Percentiles rank a stretch among this genome's conserved stretches.
phyloP scores from a whole-genome alignment of 2,888 invertebrate genomes.

The Caradrina kadenii region DNA sequence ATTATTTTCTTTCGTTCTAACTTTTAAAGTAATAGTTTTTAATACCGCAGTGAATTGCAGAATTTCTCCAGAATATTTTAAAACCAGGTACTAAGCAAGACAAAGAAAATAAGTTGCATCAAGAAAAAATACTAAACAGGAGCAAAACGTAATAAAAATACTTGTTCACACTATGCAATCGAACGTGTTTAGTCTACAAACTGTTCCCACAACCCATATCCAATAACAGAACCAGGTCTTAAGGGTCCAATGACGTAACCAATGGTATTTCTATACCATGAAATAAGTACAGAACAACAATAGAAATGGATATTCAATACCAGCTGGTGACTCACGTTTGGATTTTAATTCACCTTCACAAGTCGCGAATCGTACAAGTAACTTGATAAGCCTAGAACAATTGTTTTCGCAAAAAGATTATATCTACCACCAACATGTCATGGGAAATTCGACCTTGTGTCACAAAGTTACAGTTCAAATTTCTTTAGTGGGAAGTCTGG shows the following conservation, averaged over 20 bases:
- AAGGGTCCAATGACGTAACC: slow-evolving; percentile 40
- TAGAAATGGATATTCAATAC: slow-evolving; percentile 74
- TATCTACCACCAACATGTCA: slow-evolving; percentile 18
- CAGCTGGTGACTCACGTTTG: slow-evolving; percentile 76
- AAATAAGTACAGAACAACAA: slow-evolving; percentile 66
- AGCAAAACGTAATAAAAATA: slow-evolving; percentile 19
- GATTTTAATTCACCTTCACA: slow-evolving; percentile 75
- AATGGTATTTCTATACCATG: slow-evolving; percentile 49
- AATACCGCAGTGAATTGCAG: neutral
- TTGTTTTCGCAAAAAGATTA: slow-evolving; percentile 30
- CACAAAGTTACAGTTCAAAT: slow-evolving; percentile 20
- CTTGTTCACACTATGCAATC: slow-evolving; percentile 30
- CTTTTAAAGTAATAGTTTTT: too few species aligned
- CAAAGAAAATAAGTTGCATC: neutral
- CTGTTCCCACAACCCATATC: slow-evolving; percentile 46
- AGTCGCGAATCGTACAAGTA: slow-evolving; percentile 80
- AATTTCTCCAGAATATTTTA: neutral
- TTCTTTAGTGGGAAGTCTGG: slow-evolving; percentile 21
- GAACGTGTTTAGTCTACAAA: slow-evolving; percentile 3
- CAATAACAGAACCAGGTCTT: slow-evolving; percentile 52
- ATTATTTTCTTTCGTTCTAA: too few species aligned
- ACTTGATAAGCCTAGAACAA: slow-evolving; percentile 78
- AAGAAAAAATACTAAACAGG: slow-evolving; percentile 8
- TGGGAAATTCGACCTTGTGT: slow-evolving; percentile 38
- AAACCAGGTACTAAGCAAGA: neutral